These are phyloP conservation scores for Apus apus DNA, from an alignment of 2,113 vertebrate species.

Conservation along the genomic window DNA sequence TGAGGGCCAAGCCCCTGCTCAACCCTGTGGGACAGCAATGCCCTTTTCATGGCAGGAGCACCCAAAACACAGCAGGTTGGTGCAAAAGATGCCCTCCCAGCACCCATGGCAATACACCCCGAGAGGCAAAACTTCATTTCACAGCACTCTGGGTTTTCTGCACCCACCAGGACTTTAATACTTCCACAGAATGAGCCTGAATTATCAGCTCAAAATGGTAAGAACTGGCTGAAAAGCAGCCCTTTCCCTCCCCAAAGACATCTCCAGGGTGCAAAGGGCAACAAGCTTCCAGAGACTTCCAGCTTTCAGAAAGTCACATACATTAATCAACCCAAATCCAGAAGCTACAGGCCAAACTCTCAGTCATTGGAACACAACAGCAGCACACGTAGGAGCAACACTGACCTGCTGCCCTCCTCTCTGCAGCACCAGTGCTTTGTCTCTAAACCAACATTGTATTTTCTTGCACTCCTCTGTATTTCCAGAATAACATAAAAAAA, in stretches of 20 bases:
- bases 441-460: neutral
- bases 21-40: neutral
- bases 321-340: neutral
- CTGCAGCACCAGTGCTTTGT: neutral
- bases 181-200: neutral
- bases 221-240: neutral
- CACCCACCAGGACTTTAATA: neutral
- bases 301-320: neutral
- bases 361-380: neutral
- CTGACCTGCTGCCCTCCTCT: neutral
- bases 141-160: neutral
- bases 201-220: neutral
- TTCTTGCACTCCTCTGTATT: neutral
- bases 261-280: neutral
- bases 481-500: neutral
- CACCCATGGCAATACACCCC: neutral
- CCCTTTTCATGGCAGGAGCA: rapidly evolving
- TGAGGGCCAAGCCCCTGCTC: neutral
- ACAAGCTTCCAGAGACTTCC: neutral
- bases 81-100: neutral
- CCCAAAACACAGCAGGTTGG: neutral
- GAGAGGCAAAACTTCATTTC: neutral
- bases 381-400: rapidly evolving
- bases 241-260: neutral
- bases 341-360: neutral